Evolutionary conservation across 2,888 invertebrate genomes (phyloP), one percentile per base, ranked within the genome.

Genomic region (Drosophila mercatorum): DNA sequence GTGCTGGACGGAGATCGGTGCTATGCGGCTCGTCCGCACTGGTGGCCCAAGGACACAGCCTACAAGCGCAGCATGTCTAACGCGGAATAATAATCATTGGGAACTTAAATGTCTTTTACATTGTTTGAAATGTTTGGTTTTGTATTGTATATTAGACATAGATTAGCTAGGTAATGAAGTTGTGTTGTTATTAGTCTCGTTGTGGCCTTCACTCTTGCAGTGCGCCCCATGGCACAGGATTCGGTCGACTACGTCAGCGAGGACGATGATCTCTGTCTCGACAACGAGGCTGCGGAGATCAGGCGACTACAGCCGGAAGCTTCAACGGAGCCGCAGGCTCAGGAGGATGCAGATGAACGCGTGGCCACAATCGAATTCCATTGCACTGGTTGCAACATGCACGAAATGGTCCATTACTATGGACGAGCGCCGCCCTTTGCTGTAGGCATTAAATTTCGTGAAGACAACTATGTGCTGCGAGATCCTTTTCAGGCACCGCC

Each of bases 401-500:
- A 93, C 78, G 97, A 97, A 92, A 94, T 94, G 76, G 96, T 95
- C 64, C 95, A 97, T 80, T 97, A 96, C 89, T 96, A 95, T 92
- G 97, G 97, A 28, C 94, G 92, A 14, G 94, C 94, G 71, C 97
- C 97, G 31, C 95, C 96, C 4, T 97, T 97, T 91, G 94, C 95
- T 3, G 95, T 95, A 75, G 92, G 92, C 0, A 93, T 96, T 44
- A 92, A 93, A 41, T 94, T 97, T 63, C 93, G 94, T 78, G 97
- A 97, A 91, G 95, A 96, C 40, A 95, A 95, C 72, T 98, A 96
- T 92, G 92, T 97, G 0, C 96, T 97, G 95, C 96, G 96, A 88
- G 97, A 98, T 93, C 98, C 98, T 0, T 98, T 97, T 90, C 94
- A 95, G 83, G 94, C 96, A 2, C 95, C 95, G 7, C 92, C 92